Conservation (phyloP, 2,888 invertebrate genomes). For the Lithophane leautieri region DNA sequence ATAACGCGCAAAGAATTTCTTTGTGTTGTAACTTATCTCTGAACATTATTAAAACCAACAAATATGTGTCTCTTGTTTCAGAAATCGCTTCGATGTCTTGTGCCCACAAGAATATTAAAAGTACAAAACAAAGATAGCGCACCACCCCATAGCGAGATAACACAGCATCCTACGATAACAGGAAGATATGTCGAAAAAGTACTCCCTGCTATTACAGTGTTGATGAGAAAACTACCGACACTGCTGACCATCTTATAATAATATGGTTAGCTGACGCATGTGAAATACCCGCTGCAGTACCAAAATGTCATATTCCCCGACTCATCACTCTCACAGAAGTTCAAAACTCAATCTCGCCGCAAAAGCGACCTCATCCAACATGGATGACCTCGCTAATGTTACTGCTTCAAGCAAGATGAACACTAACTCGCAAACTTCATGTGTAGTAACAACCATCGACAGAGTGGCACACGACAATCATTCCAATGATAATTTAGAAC, state of each 20-base stretch:
- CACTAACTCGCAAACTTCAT: conserved; percentile 64
- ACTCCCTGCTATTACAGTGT: conserved; percentile 68
- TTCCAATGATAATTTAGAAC: conserved; percentile 84
- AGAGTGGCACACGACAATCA: conserved; percentile 78
- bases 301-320: conserved; percentile 61
- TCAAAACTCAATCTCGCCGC: conserved; percentile 47
- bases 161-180: conserved; percentile 84
- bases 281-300: conserved; percentile 57
- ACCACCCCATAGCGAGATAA: conserved; percentile 86
- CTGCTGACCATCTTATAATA: conserved; percentile 62
- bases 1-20: conserved; percentile 56
- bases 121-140: conserved; percentile 82
- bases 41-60: conserved; percentile 65
- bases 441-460: conserved; percentile 71
- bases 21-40: conserved; percentile 70
- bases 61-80: conserved; percentile 84
- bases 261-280: conserved; percentile 85
- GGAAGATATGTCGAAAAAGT: conserved; percentile 85
- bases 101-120: conserved; percentile 87
- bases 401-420: conserved; percentile 48
- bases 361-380: conserved; percentile 47
- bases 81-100: conserved; percentile 88
- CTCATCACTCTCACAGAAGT: conserved; percentile 50
- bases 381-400: conserved; percentile 44
- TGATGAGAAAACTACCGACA: conserved; percentile 66